Percentiles rank a stretch among this genome's conserved stretches.
These are phyloP conservation scores for Epinephelus moara DNA, from an alignment of 2,113 vertebrate species.

Conservation along the genomic window DNA sequence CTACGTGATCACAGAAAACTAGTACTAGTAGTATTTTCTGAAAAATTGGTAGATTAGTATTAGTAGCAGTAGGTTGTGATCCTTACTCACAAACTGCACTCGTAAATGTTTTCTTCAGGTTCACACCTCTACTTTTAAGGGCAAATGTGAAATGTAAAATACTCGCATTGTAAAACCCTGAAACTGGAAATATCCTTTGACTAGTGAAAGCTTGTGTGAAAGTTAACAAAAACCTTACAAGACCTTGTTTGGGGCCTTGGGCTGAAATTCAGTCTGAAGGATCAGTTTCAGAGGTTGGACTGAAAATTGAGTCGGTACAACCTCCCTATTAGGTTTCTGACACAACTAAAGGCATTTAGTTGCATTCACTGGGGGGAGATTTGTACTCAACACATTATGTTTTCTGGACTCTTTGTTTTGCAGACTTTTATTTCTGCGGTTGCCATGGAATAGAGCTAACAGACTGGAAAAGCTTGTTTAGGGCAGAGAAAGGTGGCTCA, in stretches of 20 bases:
- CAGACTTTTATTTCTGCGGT: slow-evolving; percentile 84
- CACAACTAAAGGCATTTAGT: slow-evolving; percentile 45
- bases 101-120: too few species aligned
- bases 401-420: slow-evolving; percentile 85
- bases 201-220: not conserved
- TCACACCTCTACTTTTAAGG: too few species aligned
- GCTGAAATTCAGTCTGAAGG: slow-evolving; percentile 29
- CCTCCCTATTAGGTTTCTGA: slow-evolving; percentile 18
- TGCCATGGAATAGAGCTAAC: slow-evolving; percentile 88
- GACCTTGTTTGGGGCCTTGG: slow-evolving; percentile 5
- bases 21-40: too few species aligned
- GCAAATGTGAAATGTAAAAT: too few species aligned
- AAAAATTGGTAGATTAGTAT: too few species aligned
- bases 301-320: slow-evolving; percentile 1
- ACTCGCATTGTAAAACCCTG: too few species aligned
- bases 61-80: too few species aligned
- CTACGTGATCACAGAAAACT: too few species aligned
- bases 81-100: too few species aligned
- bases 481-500: slow-evolving; percentile 81
- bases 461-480: slow-evolving; percentile 90
- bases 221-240: not conserved
- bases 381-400: slow-evolving; percentile 30
- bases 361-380: slow-evolving; percentile 28
- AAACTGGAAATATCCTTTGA: not conserved
- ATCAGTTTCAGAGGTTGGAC: slow-evolving; percentile 35